Percentiles rank a stretch among this genome's conserved stretches.
Evolutionary conservation across 2,888 invertebrate genomes (phyloP).

Genomic region (Meiosimyza platycephala): DNA sequence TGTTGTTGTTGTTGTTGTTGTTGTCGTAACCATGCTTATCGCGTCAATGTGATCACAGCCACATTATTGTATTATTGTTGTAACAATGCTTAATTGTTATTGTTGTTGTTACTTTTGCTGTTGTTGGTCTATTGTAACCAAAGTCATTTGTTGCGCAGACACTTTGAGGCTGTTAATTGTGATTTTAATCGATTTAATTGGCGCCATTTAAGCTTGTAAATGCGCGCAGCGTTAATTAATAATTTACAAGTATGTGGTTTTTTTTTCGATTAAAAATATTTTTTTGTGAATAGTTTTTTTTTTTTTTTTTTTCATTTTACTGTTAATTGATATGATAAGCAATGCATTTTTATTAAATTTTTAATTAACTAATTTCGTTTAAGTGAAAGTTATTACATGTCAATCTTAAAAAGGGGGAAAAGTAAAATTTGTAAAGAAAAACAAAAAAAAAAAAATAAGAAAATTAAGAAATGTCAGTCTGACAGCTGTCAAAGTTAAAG

Average conservation of each 20-base stretch:
- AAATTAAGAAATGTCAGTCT: constrained; percentile 46
- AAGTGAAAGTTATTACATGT: constrained; percentile 12
- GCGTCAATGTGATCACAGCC: constrained; percentile 6
- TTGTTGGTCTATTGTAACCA: constrained; percentile 19
- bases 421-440: too few species aligned
- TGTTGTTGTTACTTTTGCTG: background rate
- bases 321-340: constrained; percentile 7
- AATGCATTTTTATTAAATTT: constrained; percentile 4
- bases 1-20: constrained; percentile 16
- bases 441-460: too few species aligned
- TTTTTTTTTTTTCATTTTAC: constrained; percentile 12
- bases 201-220: constrained; percentile 48
- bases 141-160: constrained; percentile 29
- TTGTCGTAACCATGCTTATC: constrained; percentile 3
- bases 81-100: background rate
- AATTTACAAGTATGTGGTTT: constrained; percentile 6
- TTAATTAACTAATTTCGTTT: background rate
- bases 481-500: constrained; percentile 64
- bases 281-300: constrained; percentile 32
- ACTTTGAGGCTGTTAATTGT: constrained; percentile 37
- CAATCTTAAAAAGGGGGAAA: too few species aligned
- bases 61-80: background rate
- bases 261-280: background rate
- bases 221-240: constrained; percentile 14
- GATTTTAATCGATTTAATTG: constrained; percentile 49